Conservation (phyloP, 2,113 vertebrate species). For the Beaufortia kweichowensis region DNA sequence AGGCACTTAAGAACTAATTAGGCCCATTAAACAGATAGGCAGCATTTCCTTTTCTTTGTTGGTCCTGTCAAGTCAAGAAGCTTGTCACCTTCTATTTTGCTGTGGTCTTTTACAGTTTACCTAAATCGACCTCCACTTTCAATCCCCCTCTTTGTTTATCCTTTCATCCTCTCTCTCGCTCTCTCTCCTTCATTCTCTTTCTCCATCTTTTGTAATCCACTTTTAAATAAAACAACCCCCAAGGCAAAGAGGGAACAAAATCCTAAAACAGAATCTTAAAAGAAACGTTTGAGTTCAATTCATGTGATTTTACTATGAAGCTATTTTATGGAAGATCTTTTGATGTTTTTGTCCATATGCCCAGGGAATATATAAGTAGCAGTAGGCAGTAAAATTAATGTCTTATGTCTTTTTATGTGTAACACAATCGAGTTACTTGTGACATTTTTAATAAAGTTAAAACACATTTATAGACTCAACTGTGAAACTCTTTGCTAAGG, state of each 20-base stretch:
- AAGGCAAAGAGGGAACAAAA: slow-evolving; percentile 1
- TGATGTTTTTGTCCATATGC: slow-evolving; percentile 34
- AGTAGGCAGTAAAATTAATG: slow-evolving; percentile 31
- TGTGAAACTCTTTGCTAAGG: not conserved
- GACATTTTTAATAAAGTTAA: not conserved
- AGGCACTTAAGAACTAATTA: slow-evolving; percentile 52
- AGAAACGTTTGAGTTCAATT: slow-evolving; percentile 4
- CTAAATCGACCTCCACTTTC: not conserved
- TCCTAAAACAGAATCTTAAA: slow-evolving; percentile 21
- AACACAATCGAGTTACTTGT: slow-evolving; percentile 10
- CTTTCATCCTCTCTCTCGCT: slow-evolving; percentile 17
- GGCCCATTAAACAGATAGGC: slow-evolving; percentile 54
- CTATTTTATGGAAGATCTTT: slow-evolving; percentile 27
- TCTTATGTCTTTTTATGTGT: slow-evolving; percentile 31
- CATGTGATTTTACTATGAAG: slow-evolving; percentile 19
- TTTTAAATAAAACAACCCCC: slow-evolving; percentile 1
- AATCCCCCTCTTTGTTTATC: not conserved
- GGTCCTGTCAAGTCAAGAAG: slow-evolving; percentile 36
- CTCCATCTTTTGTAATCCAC: not conserved
- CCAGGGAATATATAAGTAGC: slow-evolving; percentile 28
- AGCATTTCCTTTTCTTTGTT: slow-evolving; percentile 53
- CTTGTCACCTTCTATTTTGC: slow-evolving; percentile 28
- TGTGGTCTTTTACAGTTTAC: slow-evolving; percentile 23
- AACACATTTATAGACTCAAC: slow-evolving; percentile 14
- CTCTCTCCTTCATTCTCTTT: not conserved